These are phyloP conservation scores for Lophura nycthemera DNA, from an alignment of 2,113 vertebrate species.

Conservation along the genomic window DNA sequence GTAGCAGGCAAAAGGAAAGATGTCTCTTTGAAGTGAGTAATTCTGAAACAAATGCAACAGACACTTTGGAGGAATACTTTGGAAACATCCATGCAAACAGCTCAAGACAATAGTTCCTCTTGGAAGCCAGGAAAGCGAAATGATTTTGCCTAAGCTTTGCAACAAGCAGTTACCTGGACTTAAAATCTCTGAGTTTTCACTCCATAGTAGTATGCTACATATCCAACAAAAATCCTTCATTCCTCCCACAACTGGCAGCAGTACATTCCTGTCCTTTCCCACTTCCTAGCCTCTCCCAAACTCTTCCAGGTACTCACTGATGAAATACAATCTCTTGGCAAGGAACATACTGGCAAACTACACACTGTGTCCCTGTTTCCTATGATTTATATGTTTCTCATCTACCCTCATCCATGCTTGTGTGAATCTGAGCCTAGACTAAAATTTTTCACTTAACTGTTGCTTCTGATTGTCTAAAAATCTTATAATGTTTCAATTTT, in stretches of 20 bases:
- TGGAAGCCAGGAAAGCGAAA: neutral
- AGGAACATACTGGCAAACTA: neutral
- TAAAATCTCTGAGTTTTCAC: neutral
- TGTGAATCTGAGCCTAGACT: neutral
- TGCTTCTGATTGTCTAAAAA: neutral
- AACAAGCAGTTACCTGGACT: neutral
- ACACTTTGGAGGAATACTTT: neutral
- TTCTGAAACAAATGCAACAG: neutral
- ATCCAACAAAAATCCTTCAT: neutral
- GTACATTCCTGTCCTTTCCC: neutral
- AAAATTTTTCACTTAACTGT: neutral
- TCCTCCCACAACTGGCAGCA: neutral
- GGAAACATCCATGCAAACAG: neutral
- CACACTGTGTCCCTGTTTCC: neutral
- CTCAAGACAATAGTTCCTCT: neutral
- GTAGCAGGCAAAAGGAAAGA: neutral
- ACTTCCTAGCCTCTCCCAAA: neutral
- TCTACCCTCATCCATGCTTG: neutral
- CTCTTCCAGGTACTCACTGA: neutral
- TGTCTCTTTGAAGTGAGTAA: neutral
- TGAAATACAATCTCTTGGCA: neutral
- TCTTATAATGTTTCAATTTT: neutral
- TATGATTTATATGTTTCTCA: neutral
- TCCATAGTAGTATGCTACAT: rapidly evolving
- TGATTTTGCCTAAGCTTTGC: neutral